phyloP scores from a whole-genome alignment of 2,113 vertebrate species.

The Peromyscus leucopus region DNA sequence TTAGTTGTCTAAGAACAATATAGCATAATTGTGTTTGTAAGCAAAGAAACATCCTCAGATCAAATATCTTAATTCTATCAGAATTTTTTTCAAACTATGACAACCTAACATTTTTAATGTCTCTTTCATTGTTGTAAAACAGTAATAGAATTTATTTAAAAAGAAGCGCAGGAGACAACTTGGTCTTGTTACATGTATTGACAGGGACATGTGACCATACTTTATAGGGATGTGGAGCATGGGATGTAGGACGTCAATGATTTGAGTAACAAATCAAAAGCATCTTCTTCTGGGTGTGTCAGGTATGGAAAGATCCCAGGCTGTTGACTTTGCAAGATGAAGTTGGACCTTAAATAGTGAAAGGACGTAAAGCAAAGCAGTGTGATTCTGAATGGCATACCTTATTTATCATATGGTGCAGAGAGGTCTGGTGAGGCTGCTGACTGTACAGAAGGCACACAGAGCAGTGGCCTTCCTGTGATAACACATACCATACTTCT shows the following conservation, averaged over 20 bases:
- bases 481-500: neutral
- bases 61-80: neutral
- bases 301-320: neutral
- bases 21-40: neutral
- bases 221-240: neutral
- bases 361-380: neutral
- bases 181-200: neutral
- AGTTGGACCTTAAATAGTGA: neutral
- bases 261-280: neutral
- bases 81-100: conserved; percentile 25
- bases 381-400: neutral
- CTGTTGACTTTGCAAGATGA: neutral
- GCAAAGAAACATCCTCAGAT: neutral
- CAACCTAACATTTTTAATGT: neutral
- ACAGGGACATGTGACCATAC: neutral
- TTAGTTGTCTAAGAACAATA: neutral
- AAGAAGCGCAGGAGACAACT: neutral
- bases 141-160: neutral
- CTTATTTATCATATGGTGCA: neutral
- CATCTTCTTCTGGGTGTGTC: neutral
- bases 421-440: neutral
- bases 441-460: neutral
- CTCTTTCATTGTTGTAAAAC: neutral
- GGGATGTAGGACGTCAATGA: neutral
- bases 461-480: neutral